Percentiles rank a stretch among this genome's conserved stretches.
phyloP scores from a whole-genome alignment of 2,888 invertebrate genomes.

The Drosophila incognita region DNA sequence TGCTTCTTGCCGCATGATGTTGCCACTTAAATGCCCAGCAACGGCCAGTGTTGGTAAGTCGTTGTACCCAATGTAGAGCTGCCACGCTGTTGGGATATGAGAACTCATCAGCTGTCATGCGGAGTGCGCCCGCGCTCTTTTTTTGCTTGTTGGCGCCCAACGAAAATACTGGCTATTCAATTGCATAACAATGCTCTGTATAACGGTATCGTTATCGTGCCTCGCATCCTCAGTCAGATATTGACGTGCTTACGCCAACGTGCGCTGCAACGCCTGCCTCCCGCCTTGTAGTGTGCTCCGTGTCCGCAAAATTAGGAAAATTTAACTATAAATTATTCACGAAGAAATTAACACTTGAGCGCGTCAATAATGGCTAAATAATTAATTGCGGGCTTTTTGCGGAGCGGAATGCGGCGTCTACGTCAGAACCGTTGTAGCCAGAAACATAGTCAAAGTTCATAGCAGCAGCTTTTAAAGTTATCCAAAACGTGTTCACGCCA shows the following conservation, averaged over 20 bases:
- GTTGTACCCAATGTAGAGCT: background rate
- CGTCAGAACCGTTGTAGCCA: slow-evolving; percentile 38
- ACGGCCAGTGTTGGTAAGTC: slow-evolving; percentile 29
- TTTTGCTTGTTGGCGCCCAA: slow-evolving; percentile 57
- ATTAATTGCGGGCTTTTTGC: slow-evolving; percentile 38
- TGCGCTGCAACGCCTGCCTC: slow-evolving; percentile 44
- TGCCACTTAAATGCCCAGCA: slow-evolving; percentile 30
- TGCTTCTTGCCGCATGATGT: slow-evolving; percentile 10
- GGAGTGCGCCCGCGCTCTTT: slow-evolving; percentile 56
- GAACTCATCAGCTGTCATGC: slow-evolving; percentile 55
- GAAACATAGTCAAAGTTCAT: slow-evolving; percentile 48
- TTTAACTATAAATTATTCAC: slow-evolving; percentile 44
- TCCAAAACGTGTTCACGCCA: slow-evolving; percentile 57
- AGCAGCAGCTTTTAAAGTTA: slow-evolving; percentile 59
- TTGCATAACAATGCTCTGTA: slow-evolving; percentile 70
- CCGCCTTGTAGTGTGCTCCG: slow-evolving; percentile 38
- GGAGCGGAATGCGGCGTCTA: slow-evolving; percentile 57
- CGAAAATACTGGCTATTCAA: slow-evolving; percentile 70
- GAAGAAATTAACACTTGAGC: slow-evolving; percentile 34
- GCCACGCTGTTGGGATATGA: background rate
- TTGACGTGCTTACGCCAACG: slow-evolving; percentile 72
- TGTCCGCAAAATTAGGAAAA: slow-evolving; percentile 23
- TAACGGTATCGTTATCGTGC: slow-evolving; percentile 74
- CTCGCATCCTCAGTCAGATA: slow-evolving; percentile 69
- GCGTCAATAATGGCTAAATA: slow-evolving; percentile 57